A percentile compares a stretch with the other conserved stretches of the same genome.
These are phyloP conservation scores for Peromyscus maniculatus DNA, from an alignment of 2,113 vertebrate genomes.

Conservation along the genomic window DNA sequence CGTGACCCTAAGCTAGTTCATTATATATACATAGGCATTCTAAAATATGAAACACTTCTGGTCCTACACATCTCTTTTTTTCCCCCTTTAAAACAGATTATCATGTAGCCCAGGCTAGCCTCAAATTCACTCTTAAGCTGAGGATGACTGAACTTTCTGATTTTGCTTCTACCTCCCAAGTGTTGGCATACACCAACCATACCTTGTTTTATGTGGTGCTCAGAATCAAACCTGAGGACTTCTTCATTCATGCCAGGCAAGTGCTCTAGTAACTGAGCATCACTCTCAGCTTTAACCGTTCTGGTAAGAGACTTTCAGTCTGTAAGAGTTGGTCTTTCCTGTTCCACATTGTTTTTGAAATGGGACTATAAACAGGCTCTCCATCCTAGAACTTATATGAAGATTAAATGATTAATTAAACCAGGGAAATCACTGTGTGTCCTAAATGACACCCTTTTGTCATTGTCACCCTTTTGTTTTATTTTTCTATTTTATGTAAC, in stretches of 20 bases:
- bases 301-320: not conserved
- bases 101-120: not conserved
- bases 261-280: not conserved
- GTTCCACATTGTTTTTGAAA: not conserved
- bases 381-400: not conserved
- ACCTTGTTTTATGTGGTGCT: not conserved
- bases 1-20: not conserved
- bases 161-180: not conserved
- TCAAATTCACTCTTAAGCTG: not conserved
- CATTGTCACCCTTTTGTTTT: not conserved
- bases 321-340: not conserved
- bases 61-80: not conserved
- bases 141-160: not conserved
- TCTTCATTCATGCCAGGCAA: not conserved
- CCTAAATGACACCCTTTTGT: not conserved
- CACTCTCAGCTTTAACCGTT: not conserved
- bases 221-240: not conserved
- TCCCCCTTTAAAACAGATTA: not conserved
- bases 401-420: not conserved
- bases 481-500: not conserved
- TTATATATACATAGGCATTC: not conserved
- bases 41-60: not conserved
- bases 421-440: too few species aligned
- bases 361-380: not conserved
- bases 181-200: not conserved